A percentile compares a stretch with the other conserved stretches of the same genome.
Conservation (phyloP, 2,888 invertebrate genomes). For the Sceliomorpha sp. region DNA sequence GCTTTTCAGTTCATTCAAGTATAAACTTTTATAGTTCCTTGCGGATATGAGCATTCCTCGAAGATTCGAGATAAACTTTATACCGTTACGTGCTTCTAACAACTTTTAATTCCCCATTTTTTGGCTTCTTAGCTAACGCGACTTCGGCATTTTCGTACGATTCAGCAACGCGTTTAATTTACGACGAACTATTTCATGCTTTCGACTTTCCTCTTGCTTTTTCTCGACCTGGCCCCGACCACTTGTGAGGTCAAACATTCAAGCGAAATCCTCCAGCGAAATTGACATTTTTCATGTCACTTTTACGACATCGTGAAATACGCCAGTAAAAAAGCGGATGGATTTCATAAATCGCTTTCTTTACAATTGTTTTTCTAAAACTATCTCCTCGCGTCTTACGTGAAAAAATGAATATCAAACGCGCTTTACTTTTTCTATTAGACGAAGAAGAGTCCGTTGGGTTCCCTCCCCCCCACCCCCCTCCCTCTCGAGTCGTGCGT, state of each 20-base stretch:
- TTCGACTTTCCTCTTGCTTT: not conserved
- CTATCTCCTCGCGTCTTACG: not conserved
- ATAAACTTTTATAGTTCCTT: slow-evolving; percentile 45
- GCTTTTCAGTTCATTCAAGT: slow-evolving; percentile 45
- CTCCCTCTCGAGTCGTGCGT: no score
- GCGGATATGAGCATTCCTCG: slow-evolving; percentile 30
- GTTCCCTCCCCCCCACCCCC: no score
- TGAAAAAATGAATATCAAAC: slow-evolving; percentile 13
- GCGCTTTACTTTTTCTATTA: not conserved
- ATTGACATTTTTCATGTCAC: slow-evolving; percentile 37
- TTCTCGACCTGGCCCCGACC: not conserved
- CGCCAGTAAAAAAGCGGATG: slow-evolving; percentile 15
- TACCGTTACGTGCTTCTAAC: slow-evolving; percentile 12
- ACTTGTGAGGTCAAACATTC: slow-evolving; percentile 13
- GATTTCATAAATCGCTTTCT: slow-evolving; percentile 25
- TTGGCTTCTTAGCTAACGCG: not conserved
- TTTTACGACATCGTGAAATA: slow-evolving; percentile 42
- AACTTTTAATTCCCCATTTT: slow-evolving; percentile 28
- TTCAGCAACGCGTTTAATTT: slow-evolving; percentile 2
- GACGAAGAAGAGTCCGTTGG: no score
- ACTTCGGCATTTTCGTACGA: not conserved
- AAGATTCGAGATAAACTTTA: slow-evolving; percentile 37
- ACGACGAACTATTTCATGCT: slow-evolving; percentile 1
- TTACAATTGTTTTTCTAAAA: slow-evolving; percentile 11
- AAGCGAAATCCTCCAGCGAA: slow-evolving; percentile 17